Evolutionary conservation across 2,797 vertebrate species (phyloP).

Genomic region (Coranthus polyacanthus): DNA sequence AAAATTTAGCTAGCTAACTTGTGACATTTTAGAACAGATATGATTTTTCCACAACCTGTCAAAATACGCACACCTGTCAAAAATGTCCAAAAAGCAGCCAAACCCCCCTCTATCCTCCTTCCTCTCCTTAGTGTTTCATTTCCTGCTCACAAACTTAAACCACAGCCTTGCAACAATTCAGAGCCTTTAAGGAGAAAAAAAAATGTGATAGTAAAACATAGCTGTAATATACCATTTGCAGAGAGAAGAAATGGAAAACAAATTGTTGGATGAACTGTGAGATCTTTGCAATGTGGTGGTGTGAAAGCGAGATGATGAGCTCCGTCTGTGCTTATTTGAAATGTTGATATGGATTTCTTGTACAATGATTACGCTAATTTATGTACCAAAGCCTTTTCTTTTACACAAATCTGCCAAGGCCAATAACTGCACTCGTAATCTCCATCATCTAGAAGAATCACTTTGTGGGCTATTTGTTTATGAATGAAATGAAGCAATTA

Average conservation of each 20-base stretch:
- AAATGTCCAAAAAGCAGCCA: constrained; percentile 4
- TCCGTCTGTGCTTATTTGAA: constrained; percentile 74
- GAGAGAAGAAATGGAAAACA: constrained; percentile 52
- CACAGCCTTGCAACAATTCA: constrained; percentile 47
- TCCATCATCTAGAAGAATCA: constrained; percentile 70
- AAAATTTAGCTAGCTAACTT: too few species aligned
- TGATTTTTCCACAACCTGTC: constrained; percentile 17
- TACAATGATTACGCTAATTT: constrained; percentile 81
- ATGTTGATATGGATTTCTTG: constrained; percentile 70
- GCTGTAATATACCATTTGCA: constrained; percentile 34
- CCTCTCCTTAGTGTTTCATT: constrained; percentile 66
- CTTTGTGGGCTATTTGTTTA: constrained; percentile 72
- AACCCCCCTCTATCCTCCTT: constrained; percentile 18
- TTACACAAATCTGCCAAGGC: constrained; percentile 76
- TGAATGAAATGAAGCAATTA: constrained; percentile 77
- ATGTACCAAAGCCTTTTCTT: constrained; percentile 69
- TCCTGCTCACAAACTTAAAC: constrained; percentile 56
- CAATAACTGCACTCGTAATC: constrained; percentile 69
- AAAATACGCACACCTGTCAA: constrained; percentile 26
- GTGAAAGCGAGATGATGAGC: constrained; percentile 74
- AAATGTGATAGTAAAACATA: constrained; percentile 47
- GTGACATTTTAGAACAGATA: too few species aligned
- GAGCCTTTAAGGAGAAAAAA: constrained; percentile 29
- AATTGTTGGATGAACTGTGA: constrained; percentile 60
- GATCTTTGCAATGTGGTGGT: constrained; percentile 53